Percentiles rank a stretch among this genome's conserved stretches.
phyloP scores from a whole-genome alignment of 2,888 invertebrate genomes.

The Tromatobia lineatoria region DNA sequence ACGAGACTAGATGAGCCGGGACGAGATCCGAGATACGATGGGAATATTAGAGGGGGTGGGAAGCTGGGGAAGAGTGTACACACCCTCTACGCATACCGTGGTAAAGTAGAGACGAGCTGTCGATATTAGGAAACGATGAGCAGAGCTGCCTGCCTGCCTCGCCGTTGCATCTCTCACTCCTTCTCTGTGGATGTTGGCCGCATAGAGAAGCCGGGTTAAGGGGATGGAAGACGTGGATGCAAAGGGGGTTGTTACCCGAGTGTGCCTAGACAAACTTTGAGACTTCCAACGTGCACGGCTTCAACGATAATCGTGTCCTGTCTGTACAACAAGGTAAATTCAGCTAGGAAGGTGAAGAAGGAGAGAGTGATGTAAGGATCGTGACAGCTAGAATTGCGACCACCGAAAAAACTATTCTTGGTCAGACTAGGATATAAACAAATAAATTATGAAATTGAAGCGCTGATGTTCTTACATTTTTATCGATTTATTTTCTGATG shows the following conservation, averaged over 20 bases:
- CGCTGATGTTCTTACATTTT: not conserved
- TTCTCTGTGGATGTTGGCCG: constrained; percentile 32
- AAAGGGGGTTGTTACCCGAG: constrained; percentile 52
- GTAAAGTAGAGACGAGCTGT: constrained; percentile 80
- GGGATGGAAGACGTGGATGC: constrained; percentile 38
- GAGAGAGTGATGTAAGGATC: constrained; percentile 12
- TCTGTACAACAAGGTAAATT: constrained; percentile 35
- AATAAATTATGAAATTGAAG: not conserved
- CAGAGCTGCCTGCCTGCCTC: constrained; percentile 21
- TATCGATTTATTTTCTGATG: not conserved
- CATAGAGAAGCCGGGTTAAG: constrained; percentile 41
- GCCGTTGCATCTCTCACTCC: constrained; percentile 26
- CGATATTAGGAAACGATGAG: constrained; percentile 77
- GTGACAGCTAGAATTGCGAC: not conserved
- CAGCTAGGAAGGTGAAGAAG: not conserved
- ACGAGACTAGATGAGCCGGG: constrained; percentile 77
- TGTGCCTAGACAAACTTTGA: constrained; percentile 57
- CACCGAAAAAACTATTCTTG: constrained; percentile 16
- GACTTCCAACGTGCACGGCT: constrained; percentile 46
- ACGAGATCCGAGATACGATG: constrained; percentile 79
- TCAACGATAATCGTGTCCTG: constrained; percentile 58
- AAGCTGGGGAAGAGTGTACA: constrained; percentile 13
- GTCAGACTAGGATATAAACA: not conserved
- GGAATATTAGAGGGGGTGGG: constrained; percentile 79
- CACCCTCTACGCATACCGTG: constrained; percentile 72